phyloP scores from a whole-genome alignment of 2,888 invertebrate genomes.

The Phlogophora meticulosa region DNA sequence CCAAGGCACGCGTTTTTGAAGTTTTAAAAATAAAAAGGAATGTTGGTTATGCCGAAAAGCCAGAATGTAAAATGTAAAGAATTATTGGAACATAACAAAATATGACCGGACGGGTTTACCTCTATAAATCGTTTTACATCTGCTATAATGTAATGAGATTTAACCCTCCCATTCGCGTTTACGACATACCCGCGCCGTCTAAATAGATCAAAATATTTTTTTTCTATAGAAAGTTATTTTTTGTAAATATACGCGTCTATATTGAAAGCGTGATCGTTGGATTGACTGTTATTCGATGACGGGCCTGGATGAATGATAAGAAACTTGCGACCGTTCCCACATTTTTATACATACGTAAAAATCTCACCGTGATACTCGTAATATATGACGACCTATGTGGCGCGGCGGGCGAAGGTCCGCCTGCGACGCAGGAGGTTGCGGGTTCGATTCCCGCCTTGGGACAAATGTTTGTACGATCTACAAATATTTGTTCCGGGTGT shows the following conservation, averaged over 20 bases:
- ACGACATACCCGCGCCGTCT: conserved; percentile 80
- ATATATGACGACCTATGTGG: too few species aligned
- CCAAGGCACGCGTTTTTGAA: conserved; percentile 73
- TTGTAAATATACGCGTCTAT: conserved; percentile 60
- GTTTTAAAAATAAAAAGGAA: conserved; percentile 69
- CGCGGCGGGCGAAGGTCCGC: too few species aligned
- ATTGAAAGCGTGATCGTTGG: conserved; percentile 29
- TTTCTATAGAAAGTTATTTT: conserved; percentile 67
- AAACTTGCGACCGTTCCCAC: conserved; percentile 1
- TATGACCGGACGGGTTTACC: conserved; percentile 82
- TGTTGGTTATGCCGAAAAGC: conserved; percentile 49
- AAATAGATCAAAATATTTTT: conserved; percentile 84
- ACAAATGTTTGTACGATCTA: too few species aligned
- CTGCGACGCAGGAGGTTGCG: too few species aligned
- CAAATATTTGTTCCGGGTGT: too few species aligned
- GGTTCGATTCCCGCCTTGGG: too few species aligned
- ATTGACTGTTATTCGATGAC: conserved; percentile 16
- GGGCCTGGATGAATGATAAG: conserved; percentile 14
- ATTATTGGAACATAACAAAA: conserved; percentile 89
- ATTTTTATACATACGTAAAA: too few species aligned
- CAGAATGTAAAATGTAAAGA: conserved; percentile 74
- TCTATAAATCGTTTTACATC: conserved; percentile 89
- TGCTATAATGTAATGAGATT: conserved; percentile 90
- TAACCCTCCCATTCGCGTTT: conserved; percentile 87
- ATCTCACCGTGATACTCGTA: too few species aligned